A percentile compares a stretch with the other conserved stretches of the same genome.
Conservation (phyloP, 1,140 invertebrate species). For the Heliconius hewitsoni region DNA sequence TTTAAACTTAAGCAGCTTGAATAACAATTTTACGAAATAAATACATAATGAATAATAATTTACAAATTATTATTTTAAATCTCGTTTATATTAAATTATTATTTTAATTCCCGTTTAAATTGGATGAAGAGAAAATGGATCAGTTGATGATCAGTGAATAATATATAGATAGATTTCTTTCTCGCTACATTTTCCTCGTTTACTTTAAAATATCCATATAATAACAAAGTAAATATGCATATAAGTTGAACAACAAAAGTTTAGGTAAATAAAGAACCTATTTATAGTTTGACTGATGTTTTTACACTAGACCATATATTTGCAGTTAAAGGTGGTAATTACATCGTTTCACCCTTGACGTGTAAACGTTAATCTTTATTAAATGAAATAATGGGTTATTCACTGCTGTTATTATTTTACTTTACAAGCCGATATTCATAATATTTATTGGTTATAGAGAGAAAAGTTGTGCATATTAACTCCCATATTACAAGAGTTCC, state of each 20-base stretch:
- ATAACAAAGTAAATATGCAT: background rate
- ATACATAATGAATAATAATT: too few species aligned
- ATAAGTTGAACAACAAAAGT: background rate
- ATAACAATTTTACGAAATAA: too few species aligned
- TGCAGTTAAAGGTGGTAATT: slow-evolving; percentile 41
- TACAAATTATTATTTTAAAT: too few species aligned
- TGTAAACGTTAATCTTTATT: slow-evolving; percentile 48
- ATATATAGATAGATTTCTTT: too few species aligned
- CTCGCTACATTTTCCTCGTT: too few species aligned
- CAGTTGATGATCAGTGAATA: too few species aligned
- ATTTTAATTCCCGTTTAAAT: too few species aligned
- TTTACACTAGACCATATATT: slow-evolving; percentile 31
- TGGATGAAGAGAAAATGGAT: too few species aligned
- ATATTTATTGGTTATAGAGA: background rate
- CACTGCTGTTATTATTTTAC: slow-evolving; percentile 30
- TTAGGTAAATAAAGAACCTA: slow-evolving; percentile 17
- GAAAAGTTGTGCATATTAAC: background rate
- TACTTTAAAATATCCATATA: too few species aligned
- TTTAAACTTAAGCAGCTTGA: too few species aligned
- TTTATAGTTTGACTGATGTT: slow-evolving; percentile 34
- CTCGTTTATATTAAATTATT: too few species aligned
- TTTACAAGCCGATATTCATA: background rate
- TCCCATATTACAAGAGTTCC: background rate
- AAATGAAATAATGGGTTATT: slow-evolving; percentile 38
- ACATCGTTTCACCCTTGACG: slow-evolving; percentile 45